Conservation (phyloP, 1,140 invertebrate genomes). For the Neodiprion lecontei region DNA sequence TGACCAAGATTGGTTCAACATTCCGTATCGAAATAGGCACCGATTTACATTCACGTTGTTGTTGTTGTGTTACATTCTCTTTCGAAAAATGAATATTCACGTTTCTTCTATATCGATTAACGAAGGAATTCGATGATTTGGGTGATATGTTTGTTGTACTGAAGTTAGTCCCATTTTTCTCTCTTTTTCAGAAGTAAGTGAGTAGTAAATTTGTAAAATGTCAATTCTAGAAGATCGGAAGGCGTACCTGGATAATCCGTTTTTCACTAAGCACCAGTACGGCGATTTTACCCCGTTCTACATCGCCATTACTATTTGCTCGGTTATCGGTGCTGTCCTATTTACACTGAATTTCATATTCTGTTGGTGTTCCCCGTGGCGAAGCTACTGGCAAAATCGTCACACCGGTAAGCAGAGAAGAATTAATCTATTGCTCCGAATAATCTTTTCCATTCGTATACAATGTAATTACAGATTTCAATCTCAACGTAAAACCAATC, state of each 20-base stretch:
- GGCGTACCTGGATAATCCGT: conserved; percentile 72
- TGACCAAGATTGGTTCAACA: neutral
- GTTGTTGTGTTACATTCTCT: too few relatives aligned
- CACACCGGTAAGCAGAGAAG: conserved; percentile 72
- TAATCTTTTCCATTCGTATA: conserved; percentile 21
- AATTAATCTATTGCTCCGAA: conserved; percentile 17
- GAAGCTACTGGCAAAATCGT: conserved; percentile 80
- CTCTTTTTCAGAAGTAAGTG: conserved; percentile 56
- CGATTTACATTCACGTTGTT: too few relatives aligned
- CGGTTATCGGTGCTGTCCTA: conserved; percentile 71
- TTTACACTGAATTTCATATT: conserved; percentile 79
- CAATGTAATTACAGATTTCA: neutral
- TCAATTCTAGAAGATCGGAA: conserved; percentile 70
- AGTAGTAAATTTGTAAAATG: conserved; percentile 62
- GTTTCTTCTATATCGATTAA: too few relatives aligned
- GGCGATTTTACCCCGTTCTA: conserved; percentile 79
- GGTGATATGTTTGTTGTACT: neutral
- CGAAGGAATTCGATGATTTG: too few relatives aligned
- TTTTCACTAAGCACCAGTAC: conserved; percentile 67
- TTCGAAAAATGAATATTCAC: too few relatives aligned
- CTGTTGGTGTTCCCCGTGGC: conserved; percentile 80
- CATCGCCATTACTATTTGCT: conserved; percentile 77
- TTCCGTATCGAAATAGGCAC: too few relatives aligned
- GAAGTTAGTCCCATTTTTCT: conserved; percentile 14
- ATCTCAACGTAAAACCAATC: neutral